Base-by-base conservation (phyloP, 1,140 invertebrate species). In the Drosophila lacertosa region DNA sequence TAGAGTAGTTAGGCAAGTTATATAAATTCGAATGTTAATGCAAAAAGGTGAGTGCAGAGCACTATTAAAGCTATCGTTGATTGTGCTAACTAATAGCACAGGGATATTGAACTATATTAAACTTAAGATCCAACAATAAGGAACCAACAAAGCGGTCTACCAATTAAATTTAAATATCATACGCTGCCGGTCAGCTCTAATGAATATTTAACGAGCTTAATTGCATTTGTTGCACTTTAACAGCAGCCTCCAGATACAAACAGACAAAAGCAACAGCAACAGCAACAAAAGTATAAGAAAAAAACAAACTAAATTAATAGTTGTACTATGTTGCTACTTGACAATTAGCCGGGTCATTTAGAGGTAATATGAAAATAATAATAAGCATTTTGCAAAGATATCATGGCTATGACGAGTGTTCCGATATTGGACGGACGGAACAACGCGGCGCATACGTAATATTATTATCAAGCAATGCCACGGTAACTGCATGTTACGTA, bases 111-210 rank as follows among this genome's bases (percentile, higher is more conserved):
- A 35, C 51, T 68, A 63, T 50, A 54, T 51, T 59, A 24, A 73
- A 68, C 37, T 72, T 66, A 65, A 44, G 58, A 64, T 18, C 26
- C 20, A 63, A 69, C 60, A 70, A 86, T 86, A 68, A 86, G 80
- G 80, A 84, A 84, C 64, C 47, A 67, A 53, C 50, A 29, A 20
- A 42, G 48, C 48, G 62, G 33, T 50, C 45, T 60, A 37, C 39
- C 65, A 88, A 84, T 84, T 84, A 84, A 40, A 86, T 84, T 81
- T 84, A 86, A 84, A 84, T 81, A 76, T 70, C n/a, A 72, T 69
- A 70, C 33, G 58, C 39, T 67, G 77, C 53, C 73, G 69, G 58
- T 42, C 45, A 50, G 29, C 26, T 59, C 62, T 70, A 88, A 70
- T 88, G 69, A 70, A 88, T 77, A 77, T 70, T 68, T 77, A 84